phyloP scores from a whole-genome alignment of 2,888 invertebrate species.

The Thereva unica region DNA sequence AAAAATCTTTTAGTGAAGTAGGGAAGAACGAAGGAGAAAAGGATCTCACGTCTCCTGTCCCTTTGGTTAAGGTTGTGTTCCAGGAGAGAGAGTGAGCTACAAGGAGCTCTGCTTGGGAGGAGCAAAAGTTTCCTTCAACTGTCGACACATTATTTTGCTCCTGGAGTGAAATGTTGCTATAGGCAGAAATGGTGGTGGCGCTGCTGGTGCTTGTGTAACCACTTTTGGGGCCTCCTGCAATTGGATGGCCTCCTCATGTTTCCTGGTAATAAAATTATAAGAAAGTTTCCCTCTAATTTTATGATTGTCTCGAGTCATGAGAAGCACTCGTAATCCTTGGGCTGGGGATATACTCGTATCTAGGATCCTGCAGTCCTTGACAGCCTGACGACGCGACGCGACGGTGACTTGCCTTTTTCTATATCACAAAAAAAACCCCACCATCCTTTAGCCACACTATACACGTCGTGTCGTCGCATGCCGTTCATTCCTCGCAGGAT shows the following conservation, averaged over 20 bases:
- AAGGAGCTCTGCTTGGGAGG: slow-evolving; percentile 6
- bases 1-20: slow-evolving; percentile 20
- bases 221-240: slow-evolving; percentile 10
- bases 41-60: too few relatives aligned
- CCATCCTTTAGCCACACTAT: too few relatives aligned
- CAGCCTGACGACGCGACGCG: too few relatives aligned
- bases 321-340: slow-evolving; percentile 24
- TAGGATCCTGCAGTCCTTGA: too few relatives aligned
- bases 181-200: slow-evolving; percentile 9
- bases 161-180: slow-evolving; percentile 10
- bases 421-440: too few relatives aligned
- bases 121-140: slow-evolving; percentile 10
- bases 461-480: too few relatives aligned
- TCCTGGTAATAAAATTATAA: slow-evolving; percentile 22
- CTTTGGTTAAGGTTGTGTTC: too few relatives aligned
- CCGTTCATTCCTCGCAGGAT: too few relatives aligned
- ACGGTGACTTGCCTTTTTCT: too few relatives aligned
- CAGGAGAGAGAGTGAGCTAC: background rate
- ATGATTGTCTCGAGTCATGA: slow-evolving; percentile 31
- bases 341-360: too few relatives aligned
- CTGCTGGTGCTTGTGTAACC: slow-evolving; percentile 19
- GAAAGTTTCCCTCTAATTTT: slow-evolving; percentile 25
- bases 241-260: slow-evolving; percentile 19
- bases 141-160: slow-evolving; percentile 5
- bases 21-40: background rate